Percentiles rank a stretch among this genome's conserved stretches.
Conservation (phyloP, 2,888 invertebrate genomes). For the Heliconius sara region DNA sequence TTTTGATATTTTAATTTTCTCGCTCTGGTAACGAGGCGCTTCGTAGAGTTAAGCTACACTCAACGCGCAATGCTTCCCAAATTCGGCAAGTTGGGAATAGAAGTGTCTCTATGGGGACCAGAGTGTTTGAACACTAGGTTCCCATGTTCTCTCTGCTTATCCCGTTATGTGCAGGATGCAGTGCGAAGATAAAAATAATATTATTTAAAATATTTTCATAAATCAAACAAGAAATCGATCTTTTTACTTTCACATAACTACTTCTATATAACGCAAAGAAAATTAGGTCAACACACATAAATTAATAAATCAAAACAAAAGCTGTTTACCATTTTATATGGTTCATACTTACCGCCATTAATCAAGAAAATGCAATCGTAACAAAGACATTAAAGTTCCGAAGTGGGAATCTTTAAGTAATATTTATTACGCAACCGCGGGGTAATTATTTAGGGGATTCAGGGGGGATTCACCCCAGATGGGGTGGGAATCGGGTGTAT, state of each 20-base stretch:
- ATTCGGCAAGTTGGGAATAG: not conserved
- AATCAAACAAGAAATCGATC: too few relatives aligned
- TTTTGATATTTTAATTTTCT: not conserved
- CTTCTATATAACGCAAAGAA: not conserved
- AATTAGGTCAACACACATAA: not conserved
- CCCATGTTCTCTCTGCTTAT: too few relatives aligned
- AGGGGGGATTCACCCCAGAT: constrained; percentile 44
- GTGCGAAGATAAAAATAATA: too few relatives aligned
- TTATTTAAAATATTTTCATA: too few relatives aligned
- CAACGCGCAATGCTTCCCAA: not conserved
- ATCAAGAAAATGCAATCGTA: constrained; percentile 53
- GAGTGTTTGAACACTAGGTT: not conserved
- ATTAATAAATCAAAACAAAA: constrained; percentile 26
- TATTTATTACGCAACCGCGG: constrained; percentile 75
- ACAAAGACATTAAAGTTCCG: constrained; percentile 57
- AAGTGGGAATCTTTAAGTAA: constrained; percentile 72
- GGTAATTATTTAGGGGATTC: constrained; percentile 72
- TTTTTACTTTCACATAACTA: not conserved
- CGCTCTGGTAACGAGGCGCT: not conserved
- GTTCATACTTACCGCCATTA: constrained; percentile 36
- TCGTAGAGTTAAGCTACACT: too few relatives aligned
- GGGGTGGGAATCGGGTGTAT: constrained; percentile 57
- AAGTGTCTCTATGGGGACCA: not conserved
- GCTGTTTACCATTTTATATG: constrained; percentile 30
- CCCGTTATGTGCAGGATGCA: not conserved